phyloP scores from a whole-genome alignment of 2,888 invertebrate species.

The Ectemnius cavifrons region DNA sequence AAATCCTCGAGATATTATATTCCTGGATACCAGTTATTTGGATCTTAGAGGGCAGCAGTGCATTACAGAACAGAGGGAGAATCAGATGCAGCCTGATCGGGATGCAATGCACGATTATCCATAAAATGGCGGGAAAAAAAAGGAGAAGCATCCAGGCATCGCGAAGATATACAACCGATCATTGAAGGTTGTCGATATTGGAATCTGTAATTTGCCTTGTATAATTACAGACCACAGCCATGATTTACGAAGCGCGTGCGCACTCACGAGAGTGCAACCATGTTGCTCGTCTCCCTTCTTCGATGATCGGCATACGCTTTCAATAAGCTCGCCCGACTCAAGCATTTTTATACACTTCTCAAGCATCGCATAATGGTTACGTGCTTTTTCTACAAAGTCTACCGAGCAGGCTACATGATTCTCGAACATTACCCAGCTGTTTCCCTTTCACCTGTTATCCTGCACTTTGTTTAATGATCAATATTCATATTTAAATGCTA shows the following conservation, averaged over 20 bases:
- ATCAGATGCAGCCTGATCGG: neutral
- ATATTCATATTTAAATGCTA: no score
- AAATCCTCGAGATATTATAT: no score
- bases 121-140: conserved; percentile 34
- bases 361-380: neutral
- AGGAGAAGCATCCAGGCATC: neutral
- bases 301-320: conserved; percentile 12
- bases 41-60: no score
- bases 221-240: conserved; percentile 41
- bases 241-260: conserved; percentile 36
- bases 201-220: conserved; percentile 48
- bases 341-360: neutral
- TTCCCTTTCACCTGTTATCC: no score
- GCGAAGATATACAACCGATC: conserved; percentile 18
- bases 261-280: neutral
- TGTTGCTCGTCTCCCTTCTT: neutral
- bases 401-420: no score
- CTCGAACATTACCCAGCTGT: no score
- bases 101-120: conserved; percentile 26
- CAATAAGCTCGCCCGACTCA: neutral
- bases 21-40: no score
- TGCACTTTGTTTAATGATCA: no score
- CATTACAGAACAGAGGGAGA: no score
- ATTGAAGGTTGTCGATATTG: conserved; percentile 30
- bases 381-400: no score